phyloP scores from a whole-genome alignment of 2,113 vertebrate species.

The Tor tambroides region DNA sequence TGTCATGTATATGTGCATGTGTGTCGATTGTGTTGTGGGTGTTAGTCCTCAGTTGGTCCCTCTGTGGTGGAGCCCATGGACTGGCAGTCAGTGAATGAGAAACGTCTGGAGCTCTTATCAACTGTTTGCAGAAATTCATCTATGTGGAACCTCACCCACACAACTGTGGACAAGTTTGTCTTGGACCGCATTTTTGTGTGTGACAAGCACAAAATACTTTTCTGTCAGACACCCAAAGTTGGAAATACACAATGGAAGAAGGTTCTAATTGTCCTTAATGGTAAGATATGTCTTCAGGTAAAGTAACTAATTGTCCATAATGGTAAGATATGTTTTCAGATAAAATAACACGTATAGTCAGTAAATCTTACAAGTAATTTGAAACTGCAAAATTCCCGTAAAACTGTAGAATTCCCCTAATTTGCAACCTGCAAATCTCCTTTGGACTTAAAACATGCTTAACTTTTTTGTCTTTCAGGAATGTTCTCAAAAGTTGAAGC shows the following conservation, averaged over 20 bases:
- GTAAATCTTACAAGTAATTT: background rate
- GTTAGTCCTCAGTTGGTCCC: slow-evolving; percentile 75
- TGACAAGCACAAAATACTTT: slow-evolving; percentile 95
- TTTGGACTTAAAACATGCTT: background rate
- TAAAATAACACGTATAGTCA: background rate
- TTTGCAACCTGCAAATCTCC: background rate
- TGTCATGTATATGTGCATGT: background rate
- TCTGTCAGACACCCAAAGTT: slow-evolving; percentile 99
- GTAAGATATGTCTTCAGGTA: slow-evolving; percentile 68
- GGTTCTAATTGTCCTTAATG: slow-evolving; percentile 96
- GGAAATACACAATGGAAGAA: slow-evolving; percentile 99
- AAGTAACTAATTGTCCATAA: too few species aligned
- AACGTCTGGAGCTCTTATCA: slow-evolving; percentile 82
- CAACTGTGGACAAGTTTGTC: slow-evolving; percentile 89
- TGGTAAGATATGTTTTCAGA: too few species aligned
- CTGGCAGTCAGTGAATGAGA: slow-evolving; percentile 77
- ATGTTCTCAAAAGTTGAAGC: slow-evolving; percentile 88
- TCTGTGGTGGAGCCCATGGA: slow-evolving; percentile 62
- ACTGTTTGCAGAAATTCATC: slow-evolving; percentile 83
- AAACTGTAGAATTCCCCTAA: background rate
- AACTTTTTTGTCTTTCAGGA: slow-evolving; percentile 73
- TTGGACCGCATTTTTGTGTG: slow-evolving; percentile 98
- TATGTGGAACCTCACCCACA: slow-evolving; percentile 87
- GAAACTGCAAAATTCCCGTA: background rate
- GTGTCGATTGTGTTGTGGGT: slow-evolving; percentile 36